A percentile compares a stretch with the other conserved stretches of the same genome.
phyloP scores from a whole-genome alignment of 2,888 invertebrate genomes.

The Ornithoptera priamus region DNA sequence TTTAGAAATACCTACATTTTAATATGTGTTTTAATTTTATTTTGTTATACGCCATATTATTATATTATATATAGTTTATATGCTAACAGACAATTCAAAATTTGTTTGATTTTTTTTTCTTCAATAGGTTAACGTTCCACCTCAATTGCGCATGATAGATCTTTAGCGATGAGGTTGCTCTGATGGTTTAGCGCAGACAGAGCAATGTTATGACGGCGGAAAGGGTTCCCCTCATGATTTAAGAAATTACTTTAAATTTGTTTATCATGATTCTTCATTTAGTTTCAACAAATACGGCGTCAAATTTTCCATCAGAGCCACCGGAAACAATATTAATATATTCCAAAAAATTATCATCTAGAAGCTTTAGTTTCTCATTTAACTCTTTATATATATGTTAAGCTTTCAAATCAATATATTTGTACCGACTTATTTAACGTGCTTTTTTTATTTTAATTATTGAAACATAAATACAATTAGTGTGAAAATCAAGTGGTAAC shows the following conservation, averaged over 20 bases:
- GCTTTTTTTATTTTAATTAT: not conserved
- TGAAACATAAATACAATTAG: not conserved
- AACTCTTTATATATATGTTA: not conserved
- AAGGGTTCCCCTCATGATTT: not conserved
- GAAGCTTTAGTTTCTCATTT: not conserved
- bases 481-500: slow-evolving; percentile 9
- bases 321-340: not conserved
- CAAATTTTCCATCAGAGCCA: not conserved
- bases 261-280: not conserved
- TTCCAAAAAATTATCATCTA: not conserved
- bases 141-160: too few relatives aligned
- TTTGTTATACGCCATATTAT: not conserved
- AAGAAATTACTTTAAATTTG: not conserved
- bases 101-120: not conserved
- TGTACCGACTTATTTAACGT: not conserved
- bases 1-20: not conserved
- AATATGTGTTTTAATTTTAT: not conserved
- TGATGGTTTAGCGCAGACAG: too few relatives aligned
- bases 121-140: too few relatives aligned
- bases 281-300: too few relatives aligned
- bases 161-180: too few relatives aligned
- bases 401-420: not conserved
- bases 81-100: not conserved
- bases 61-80: not conserved
- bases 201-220: too few relatives aligned